Evolutionary conservation across 2,797 vertebrate species (phyloP), one percentile per base, ranked within the genome.

Genomic region (Notoglanidium macrostoma): DNA sequence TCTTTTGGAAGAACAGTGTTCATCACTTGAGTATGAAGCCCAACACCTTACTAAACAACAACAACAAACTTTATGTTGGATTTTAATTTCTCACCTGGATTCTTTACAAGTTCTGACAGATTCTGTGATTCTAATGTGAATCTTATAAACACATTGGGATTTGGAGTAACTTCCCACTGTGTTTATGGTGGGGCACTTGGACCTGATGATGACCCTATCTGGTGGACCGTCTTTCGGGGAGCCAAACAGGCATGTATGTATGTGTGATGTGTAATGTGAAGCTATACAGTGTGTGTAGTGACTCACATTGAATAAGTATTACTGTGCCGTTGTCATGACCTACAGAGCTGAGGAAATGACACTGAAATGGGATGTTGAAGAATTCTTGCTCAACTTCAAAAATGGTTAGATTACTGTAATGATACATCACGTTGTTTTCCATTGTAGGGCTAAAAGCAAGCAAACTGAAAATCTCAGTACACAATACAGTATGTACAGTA

Each of bases 231-330:
- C 55, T 59, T 21, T 21, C 19, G 9, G 8, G n/a, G n/a, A 67
- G 19, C 7, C 9, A 44, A 32, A 46, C 2, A 23, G 23, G 1
- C 5, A 35, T 40, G 19, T n/a, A 46, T 29, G 44, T 74, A 29
- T 29, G 46, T 76, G 23, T 51, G 44, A 44, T 12, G 46, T 76
- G 23, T 51, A 26, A 23, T 12, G 40, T 46, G 21, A 73, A 21
- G 63, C 15, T 21, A 10, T 63, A 21, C 21, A 15, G 44, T n/a
- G 14, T 51, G 61, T 54, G 26, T 59, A 12, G 6, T 26, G 51
- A 61, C 19, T 46, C 90, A 95, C 95, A 93, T 93, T 90, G 85
- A 77, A 83, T 55, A 17, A 96, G 94, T 32, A 63, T 14, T 35
- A 93, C 6, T 12, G 1, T 5, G 17, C 92, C 91, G 0, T 0